Percentiles rank a stretch among this genome's conserved stretches.
Evolutionary conservation across 2,888 invertebrate species (phyloP).

Genomic region (Idaea biselata): DNA sequence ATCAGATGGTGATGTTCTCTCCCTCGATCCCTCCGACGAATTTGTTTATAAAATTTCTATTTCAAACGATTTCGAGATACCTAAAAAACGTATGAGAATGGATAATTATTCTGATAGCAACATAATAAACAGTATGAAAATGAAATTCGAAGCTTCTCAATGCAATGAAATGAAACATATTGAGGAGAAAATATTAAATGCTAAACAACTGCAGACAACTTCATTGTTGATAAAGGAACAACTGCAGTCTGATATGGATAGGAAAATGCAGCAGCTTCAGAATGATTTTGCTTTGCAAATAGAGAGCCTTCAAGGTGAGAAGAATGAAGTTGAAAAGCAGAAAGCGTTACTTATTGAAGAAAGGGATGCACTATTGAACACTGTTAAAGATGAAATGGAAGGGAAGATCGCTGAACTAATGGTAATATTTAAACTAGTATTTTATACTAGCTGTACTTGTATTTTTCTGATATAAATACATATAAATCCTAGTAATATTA

Average conservation of each 20-base stretch:
- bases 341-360: slow-evolving; percentile 66
- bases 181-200: slow-evolving; percentile 65
- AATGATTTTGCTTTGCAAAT: slow-evolving; percentile 66
- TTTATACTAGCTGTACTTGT: no score
- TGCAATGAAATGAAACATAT: slow-evolving; percentile 63
- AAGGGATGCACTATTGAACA: slow-evolving; percentile 58
- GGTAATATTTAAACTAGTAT: slow-evolving; percentile 42
- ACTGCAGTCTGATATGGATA: slow-evolving; percentile 64
- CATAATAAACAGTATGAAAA: slow-evolving; percentile 58
- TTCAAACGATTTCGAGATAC: slow-evolving; percentile 40
- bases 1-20: slow-evolving; percentile 54
- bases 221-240: slow-evolving; percentile 66
- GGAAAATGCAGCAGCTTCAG: slow-evolving; percentile 68
- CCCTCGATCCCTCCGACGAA: slow-evolving; percentile 56
- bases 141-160: slow-evolving; percentile 70
- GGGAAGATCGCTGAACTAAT: slow-evolving; percentile 57
- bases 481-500: no score
- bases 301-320: slow-evolving; percentile 68
- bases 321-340: slow-evolving; percentile 69
- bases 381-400: slow-evolving; percentile 59
- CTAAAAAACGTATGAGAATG: slow-evolving; percentile 58
- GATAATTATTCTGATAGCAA: slow-evolving; percentile 34
- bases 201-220: slow-evolving; percentile 61
- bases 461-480: no score
- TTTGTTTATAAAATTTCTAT: slow-evolving; percentile 60